Base-by-base conservation (phyloP, 2,797 vertebrate species). In the Spheniscus humboldti region DNA sequence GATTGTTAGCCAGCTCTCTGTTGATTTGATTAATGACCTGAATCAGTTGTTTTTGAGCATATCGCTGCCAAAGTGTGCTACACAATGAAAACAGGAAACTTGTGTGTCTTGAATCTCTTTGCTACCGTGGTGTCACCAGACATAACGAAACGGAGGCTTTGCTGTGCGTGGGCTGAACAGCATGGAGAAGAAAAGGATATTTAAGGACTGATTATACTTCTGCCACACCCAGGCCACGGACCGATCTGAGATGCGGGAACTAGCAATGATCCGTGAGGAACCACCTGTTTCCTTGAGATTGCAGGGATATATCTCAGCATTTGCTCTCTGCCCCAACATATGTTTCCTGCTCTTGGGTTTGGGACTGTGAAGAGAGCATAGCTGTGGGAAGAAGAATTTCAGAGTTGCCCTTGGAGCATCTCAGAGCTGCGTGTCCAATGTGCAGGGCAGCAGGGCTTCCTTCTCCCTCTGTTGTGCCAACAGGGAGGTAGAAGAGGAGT, bases 281-380 rank as follows among this genome's bases (percentile, higher is more conserved):
- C 94, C 90, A 77, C 81, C 95, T 96, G 96, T 84, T 96, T 96
- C 93, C 95, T 92, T 67, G n/a, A 92, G 95, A 96, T 96, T 92
- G 80, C 86, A 71, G 63, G 72, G 56, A 74, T 35, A 13, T 18
- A 69, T 45, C 90, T 67, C 56, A 39, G 88, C 56, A 15, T 48
- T 47, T 25, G 59, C 88, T 60, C 80, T 80, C 56, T 79, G 76
- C 60, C 71, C 31, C 50, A 11, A 19, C 88, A 47, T 53, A 1
- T 52, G 90, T 87, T 94, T 96, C 92, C 93, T 96, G 94, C 45
- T 33, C 71, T 67, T 14, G 39, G 20, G 4, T 41, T 63, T 63
- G 56, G n/a, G 71, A 41, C 71, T 57, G 37, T 48, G 66, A 28
- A 27, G 66, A 43, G 66, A 77, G 45, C 0, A 0, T 84, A 67